Evolutionary conservation across 2,797 vertebrate species (phyloP).

Genomic region (Catharus ustulatus): DNA sequence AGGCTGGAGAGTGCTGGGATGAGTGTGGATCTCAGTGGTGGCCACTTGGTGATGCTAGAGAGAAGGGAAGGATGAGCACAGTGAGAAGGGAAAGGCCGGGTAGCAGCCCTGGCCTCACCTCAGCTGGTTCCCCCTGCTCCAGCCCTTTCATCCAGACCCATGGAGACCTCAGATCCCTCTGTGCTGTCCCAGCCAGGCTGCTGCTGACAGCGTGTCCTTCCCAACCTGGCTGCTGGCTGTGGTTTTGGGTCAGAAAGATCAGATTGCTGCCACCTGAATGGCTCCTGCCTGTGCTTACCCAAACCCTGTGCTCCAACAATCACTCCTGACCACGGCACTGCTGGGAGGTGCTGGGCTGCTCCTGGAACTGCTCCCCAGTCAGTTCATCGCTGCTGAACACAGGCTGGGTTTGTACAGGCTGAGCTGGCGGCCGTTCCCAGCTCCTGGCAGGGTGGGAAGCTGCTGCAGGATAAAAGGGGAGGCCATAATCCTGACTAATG

Average conservation of each 20-base stretch:
- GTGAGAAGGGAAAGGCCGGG: background rate
- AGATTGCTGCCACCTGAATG: background rate
- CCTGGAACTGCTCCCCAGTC: background rate
- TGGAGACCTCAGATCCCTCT: background rate
- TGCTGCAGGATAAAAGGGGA: background rate
- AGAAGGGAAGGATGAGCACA: background rate
- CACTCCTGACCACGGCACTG: rapidly evolving
- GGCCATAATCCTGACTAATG: background rate
- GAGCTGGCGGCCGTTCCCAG: background rate
- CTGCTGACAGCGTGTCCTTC: background rate
- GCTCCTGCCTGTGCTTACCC: background rate
- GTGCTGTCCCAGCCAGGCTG: background rate
- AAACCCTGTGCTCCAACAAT: background rate
- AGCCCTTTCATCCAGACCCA: background rate
- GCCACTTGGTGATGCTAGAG: conserved; percentile 31
- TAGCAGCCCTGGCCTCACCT: background rate
- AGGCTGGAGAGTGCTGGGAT: background rate
- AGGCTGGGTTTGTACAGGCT: rapidly evolving
- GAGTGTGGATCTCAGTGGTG: rapidly evolving
- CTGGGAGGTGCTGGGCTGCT: conserved; percentile 25
- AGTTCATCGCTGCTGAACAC: background rate
- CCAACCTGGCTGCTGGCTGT: background rate
- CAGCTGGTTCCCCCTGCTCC: background rate
- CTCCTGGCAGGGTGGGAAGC: background rate
- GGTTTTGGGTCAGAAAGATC: background rate